phyloP scores from a whole-genome alignment of 2,888 invertebrate genomes.

The Drosophila quinaria region DNA sequence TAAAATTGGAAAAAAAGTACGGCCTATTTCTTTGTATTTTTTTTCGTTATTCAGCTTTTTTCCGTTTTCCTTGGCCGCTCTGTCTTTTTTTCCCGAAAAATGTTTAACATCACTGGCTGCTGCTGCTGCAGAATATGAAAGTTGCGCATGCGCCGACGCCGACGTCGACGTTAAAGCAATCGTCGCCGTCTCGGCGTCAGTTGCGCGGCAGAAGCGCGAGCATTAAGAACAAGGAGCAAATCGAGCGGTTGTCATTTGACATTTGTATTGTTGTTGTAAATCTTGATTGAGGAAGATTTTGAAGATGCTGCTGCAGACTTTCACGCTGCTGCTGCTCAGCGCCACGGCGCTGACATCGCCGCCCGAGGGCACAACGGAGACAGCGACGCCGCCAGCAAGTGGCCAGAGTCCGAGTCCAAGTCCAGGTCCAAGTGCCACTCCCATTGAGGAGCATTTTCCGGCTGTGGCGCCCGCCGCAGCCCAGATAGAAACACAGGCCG shows the following conservation, averaged over 20 bases:
- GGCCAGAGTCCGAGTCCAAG: slow-evolving; percentile 14
- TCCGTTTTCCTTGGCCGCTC: too few relatives aligned
- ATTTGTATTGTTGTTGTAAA: not conserved
- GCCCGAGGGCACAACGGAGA: slow-evolving; percentile 20
- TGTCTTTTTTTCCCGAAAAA: too few relatives aligned
- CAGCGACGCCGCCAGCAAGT: slow-evolving; percentile 24
- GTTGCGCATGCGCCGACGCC: slow-evolving; percentile 69
- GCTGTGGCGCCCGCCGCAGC: slow-evolving; percentile 48
- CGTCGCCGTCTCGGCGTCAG: slow-evolving; percentile 58
- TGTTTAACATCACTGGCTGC: too few relatives aligned
- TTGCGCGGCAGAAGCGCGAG: slow-evolving; percentile 73
- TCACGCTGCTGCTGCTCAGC: slow-evolving; percentile 44
- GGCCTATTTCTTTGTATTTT: too few relatives aligned
- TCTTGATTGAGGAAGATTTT: slow-evolving; percentile 7
- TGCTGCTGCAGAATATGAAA: slow-evolving; percentile 70
- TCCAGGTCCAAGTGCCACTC: slow-evolving; percentile 4
- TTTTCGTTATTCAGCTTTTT: too few relatives aligned
- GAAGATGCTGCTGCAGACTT: slow-evolving; percentile 60
- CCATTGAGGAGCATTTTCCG: slow-evolving; percentile 57
- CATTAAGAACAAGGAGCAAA: slow-evolving; percentile 70
- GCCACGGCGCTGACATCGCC: slow-evolving; percentile 22
- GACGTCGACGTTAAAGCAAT: slow-evolving; percentile 51
- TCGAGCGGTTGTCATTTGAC: slow-evolving; percentile 20
- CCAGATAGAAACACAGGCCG: slow-evolving; percentile 32
- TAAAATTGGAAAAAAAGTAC: too few relatives aligned